Evolutionary conservation across 1,140 invertebrate genomes (phyloP).

Genomic region (Drosophila kikkawai): DNA sequence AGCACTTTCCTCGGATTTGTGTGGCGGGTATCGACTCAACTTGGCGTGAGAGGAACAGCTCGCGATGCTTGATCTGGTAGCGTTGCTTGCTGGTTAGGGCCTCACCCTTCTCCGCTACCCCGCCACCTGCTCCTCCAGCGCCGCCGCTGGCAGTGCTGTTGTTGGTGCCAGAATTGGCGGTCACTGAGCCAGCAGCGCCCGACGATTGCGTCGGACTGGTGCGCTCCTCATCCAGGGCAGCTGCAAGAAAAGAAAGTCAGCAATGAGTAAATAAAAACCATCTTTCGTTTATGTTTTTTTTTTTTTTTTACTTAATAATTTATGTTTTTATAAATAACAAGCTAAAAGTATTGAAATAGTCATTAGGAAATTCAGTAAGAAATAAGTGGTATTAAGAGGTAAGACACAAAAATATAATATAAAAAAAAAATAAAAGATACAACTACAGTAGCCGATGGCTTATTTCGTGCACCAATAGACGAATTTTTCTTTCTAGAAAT

Average conservation of each 20-base stretch:
- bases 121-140: conserved; percentile 43
- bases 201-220: conserved; percentile 80
- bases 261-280: background rate
- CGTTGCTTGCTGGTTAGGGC: conserved; percentile 90
- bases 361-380: background rate
- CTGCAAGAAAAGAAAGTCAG: conserved; percentile 41
- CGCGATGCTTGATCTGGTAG: conserved; percentile 98
- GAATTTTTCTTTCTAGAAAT: background rate
- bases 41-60: conserved; percentile 98
- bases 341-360: background rate
- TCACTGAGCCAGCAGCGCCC: conserved; percentile 79
- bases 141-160: conserved; percentile 61
- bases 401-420: background rate
- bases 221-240: conserved; percentile 86
- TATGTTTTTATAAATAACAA: background rate
- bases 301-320: background rate
- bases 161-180: conserved; percentile 53
- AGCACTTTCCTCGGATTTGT: conserved; percentile 99
- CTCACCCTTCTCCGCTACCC: conserved; percentile 74
- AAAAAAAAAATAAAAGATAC: background rate
- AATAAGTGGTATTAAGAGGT: background rate
- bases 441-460: background rate
- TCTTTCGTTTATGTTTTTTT: background rate
- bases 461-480: background rate
- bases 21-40: conserved; percentile 99